Conservation (phyloP, 2,113 vertebrate species). For the Bubo blakistoni region DNA sequence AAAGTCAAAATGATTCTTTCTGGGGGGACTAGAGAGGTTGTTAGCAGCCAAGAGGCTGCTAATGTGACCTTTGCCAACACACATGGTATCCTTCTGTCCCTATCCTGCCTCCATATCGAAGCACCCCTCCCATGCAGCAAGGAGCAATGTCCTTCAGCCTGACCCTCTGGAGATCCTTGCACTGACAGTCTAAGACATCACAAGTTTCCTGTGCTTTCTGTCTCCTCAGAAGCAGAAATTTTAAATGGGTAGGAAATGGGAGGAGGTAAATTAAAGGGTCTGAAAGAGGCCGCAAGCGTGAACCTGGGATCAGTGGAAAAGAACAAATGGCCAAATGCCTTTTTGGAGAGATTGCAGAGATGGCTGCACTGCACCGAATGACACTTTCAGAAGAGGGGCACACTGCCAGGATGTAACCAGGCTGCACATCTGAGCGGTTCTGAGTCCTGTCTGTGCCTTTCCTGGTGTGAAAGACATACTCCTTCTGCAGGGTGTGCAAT, state of each 20-base stretch:
- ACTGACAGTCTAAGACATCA: neutral
- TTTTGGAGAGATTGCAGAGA: neutral
- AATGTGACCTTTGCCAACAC: neutral
- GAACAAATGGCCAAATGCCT: neutral
- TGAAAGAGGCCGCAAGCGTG: neutral
- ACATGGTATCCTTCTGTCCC: fast-evolving
- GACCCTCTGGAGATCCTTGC: neutral
- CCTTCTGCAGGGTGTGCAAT: neutral
- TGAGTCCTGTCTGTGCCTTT: neutral
- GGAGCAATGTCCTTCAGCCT: neutral
- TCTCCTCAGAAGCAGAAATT: no score
- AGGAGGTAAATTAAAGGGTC: neutral
- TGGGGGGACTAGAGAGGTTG: neutral
- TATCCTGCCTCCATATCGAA: neutral
- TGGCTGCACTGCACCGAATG: fast-evolving
- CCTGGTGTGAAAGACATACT: neutral
- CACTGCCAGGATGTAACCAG: neutral
- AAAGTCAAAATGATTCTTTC: neutral
- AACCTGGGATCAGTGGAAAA: neutral
- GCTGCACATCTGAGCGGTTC: neutral
- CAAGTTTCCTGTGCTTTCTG: neutral
- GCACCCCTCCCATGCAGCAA: neutral
- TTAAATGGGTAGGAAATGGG: neutral
- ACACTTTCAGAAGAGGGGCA: neutral
- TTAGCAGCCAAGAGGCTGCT: neutral